phyloP scores from a whole-genome alignment of 2,797 vertebrate genomes.

The Synaphobranchus kaupii region DNA sequence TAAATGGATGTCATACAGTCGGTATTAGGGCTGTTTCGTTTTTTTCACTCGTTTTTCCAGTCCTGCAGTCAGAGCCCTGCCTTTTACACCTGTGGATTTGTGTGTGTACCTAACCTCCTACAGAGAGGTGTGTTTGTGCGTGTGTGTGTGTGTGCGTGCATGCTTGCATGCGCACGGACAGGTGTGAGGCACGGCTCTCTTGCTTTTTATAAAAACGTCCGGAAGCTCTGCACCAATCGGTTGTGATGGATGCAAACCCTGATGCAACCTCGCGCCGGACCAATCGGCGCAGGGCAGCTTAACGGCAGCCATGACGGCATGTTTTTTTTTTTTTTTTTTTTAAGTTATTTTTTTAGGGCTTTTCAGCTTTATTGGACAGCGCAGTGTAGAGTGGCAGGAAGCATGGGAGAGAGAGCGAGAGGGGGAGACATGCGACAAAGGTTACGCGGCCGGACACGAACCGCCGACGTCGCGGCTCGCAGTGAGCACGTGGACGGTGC shows the following conservation, averaged over 20 bases:
- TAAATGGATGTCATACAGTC: slow-evolving; percentile 73
- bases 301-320: neutral
- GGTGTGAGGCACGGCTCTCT: neutral
- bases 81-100: slow-evolving; percentile 24
- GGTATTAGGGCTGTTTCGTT: slow-evolving; percentile 64
- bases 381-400: too few relatives aligned
- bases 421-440: too few relatives aligned
- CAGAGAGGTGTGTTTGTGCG: slow-evolving; percentile 1
- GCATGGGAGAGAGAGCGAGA: too few relatives aligned
- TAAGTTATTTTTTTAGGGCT: too few relatives aligned
- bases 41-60: slow-evolving; percentile 71
- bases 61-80: slow-evolving; percentile 50
- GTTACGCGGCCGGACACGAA: too few relatives aligned
- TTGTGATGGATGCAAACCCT: neutral
- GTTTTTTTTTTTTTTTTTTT: too few relatives aligned
- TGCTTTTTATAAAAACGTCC: neutral
- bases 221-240: neutral
- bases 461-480: too few relatives aligned
- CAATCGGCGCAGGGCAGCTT: neutral
- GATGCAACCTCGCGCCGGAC: neutral
- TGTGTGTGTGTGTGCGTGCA: slow-evolving; percentile 33
- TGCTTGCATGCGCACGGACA: neutral
- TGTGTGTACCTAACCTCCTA: slow-evolving; percentile 29
- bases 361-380: too few relatives aligned
- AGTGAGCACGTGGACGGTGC: too few relatives aligned